Evolutionary conservation across 1,140 invertebrate genomes (phyloP), one percentile per base, ranked within the genome.

Genomic region (Oscheius sp.): DNA sequence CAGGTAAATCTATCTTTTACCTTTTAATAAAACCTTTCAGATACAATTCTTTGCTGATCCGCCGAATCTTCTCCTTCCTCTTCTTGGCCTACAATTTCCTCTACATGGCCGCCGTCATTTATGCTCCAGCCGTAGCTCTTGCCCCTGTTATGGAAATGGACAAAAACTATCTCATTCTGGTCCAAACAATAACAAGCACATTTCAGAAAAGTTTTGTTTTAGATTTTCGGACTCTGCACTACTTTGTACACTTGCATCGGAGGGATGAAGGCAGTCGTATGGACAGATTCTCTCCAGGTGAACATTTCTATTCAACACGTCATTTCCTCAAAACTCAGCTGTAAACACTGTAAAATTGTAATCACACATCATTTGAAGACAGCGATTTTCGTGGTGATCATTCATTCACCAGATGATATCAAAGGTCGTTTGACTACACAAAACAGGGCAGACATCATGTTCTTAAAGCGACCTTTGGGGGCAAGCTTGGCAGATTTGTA

Each of bases 31-130:
- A 3, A 29, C 45, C 34, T 52, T 75, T 67, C 64, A 77, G 81
- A 26, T 82, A 83, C 58, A 73, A 83, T 32, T 77, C 74, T 18
- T 38, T 38, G 1, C 62, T 77, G 3, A 36, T 82, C 3, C 75
- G 82, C n/a, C 68, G 75, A 31, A 72, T 79, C n/a, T 82, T 81
- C 32, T 84, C 81, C n/a, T 18, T 80, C n/a, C 62, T 84, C 15
- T 82, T 82, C 45, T 66, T 82, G 3, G 49, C 79, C 2, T 83
- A 80, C 67, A 84, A 81, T 13, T 68, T 82, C 3, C 49, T 82
- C 34, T 82, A 82, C 29, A 80, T 82, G 77, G 76, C 80, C 20
- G 73, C 80, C n/a, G 78, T 79, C 23, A 72, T 79, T 20, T 79
- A 79, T 66, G 78, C 75, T 46, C 75, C 74, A 32, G 52, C 75